Percentiles rank a stretch among this genome's conserved stretches.
Conservation (phyloP, 2,888 invertebrate species). For the Tetropium fuscum region DNA sequence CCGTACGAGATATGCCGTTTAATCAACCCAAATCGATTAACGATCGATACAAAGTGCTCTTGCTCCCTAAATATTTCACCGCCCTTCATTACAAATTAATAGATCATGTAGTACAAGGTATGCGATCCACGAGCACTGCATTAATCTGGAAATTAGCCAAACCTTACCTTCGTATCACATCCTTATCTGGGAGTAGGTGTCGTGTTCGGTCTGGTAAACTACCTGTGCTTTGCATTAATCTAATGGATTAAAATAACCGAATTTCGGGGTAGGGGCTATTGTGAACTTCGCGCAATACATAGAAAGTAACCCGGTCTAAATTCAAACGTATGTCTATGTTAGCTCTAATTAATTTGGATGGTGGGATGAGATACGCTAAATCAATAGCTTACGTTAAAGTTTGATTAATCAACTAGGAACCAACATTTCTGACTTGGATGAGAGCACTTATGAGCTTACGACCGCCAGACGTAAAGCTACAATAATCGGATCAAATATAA, state of each 20-base stretch:
- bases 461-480: too few relatives aligned
- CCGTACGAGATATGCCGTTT: neutral
- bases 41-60: conserved; percentile 1
- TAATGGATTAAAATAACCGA: conserved; percentile 12
- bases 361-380: conserved; percentile 12
- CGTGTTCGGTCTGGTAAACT: conserved; percentile 3
- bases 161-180: conserved; percentile 11
- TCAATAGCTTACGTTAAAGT: conserved; percentile 21
- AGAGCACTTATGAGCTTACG: too few relatives aligned
- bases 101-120: conserved; percentile 6
- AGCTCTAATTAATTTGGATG: conserved; percentile 15
- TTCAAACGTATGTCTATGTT: neutral
- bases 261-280: neutral
- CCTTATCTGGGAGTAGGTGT: conserved; percentile 15
- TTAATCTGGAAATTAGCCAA: conserved; percentile 24
- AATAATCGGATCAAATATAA: too few relatives aligned
- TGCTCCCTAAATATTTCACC: conserved; percentile 6
- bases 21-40: neutral
- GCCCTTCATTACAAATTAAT: conserved; percentile 14
- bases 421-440: neutral
- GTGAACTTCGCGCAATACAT: neutral
- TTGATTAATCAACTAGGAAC: conserved; percentile 17
- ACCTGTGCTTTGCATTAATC: conserved; percentile 8
- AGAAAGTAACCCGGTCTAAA: neutral
- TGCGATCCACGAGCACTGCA: conserved; percentile 8